A percentile compares a stretch with the other conserved stretches of the same genome.
Evolutionary conservation across 2,888 invertebrate genomes (phyloP).

Genomic region (Drosophila recens): DNA sequence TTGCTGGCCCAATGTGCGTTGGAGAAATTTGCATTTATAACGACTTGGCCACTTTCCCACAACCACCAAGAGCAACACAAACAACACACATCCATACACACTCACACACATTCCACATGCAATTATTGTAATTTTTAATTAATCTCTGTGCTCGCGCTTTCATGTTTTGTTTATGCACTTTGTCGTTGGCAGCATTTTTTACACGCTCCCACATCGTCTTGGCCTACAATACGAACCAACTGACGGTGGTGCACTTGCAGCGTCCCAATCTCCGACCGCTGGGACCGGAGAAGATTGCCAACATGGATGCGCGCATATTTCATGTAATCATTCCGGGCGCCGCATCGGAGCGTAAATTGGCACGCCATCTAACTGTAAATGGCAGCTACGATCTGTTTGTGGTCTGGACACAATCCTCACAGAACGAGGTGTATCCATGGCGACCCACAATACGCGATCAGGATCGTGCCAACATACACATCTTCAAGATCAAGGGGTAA

Average conservation of each 20-base stretch:
- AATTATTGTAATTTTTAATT: conserved; percentile 83
- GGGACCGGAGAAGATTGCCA: conserved; percentile 88
- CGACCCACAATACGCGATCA: conserved; percentile 93
- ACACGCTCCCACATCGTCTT: conserved; percentile 89
- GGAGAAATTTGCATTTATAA: conserved; percentile 77
- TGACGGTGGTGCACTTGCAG: conserved; percentile 89
- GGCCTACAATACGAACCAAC: conserved; percentile 89
- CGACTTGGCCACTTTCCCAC: conserved; percentile 72
- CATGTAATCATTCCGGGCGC: conserved; percentile 85
- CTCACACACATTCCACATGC: conserved; percentile 70
- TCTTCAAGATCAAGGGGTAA: conserved; percentile 91
- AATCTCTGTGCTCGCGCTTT: conserved; percentile 69
- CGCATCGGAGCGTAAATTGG: conserved; percentile 80
- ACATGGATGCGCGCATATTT: conserved; percentile 89
- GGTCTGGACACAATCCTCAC: conserved; percentile 94
- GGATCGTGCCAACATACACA: conserved; percentile 94
- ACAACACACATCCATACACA: not conserved
- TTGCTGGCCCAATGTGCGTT: too few relatives aligned
- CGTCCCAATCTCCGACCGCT: conserved; percentile 86
- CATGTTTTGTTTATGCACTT: conserved; percentile 76
- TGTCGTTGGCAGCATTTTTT: conserved; percentile 87
- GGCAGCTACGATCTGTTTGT: conserved; percentile 86
- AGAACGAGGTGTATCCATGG: conserved; percentile 97
- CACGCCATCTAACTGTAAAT: conserved; percentile 84
- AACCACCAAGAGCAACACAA: too few relatives aligned